Evolutionary conservation across 2,797 vertebrate species (phyloP).

Genomic region (Anniella stebbinsi): DNA sequence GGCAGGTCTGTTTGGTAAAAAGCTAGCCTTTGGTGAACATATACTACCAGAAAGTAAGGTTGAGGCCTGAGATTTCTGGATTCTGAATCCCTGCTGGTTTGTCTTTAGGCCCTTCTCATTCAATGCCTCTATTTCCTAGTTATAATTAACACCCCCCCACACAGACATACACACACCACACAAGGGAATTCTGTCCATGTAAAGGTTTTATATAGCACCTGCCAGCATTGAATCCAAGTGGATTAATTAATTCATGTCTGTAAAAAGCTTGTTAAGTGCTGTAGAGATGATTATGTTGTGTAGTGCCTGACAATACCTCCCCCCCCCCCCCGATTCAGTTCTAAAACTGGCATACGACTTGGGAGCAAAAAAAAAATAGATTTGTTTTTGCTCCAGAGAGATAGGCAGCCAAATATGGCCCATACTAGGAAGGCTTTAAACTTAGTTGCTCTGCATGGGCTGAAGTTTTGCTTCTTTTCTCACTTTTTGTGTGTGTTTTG

Average conservation of each 20-base stretch:
- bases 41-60: background rate
- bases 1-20: background rate
- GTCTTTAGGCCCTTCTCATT: background rate
- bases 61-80: background rate
- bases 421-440: conserved; percentile 14
- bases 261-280: conserved; percentile 32
- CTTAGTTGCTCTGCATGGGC: conserved; percentile 15
- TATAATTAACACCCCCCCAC: background rate
- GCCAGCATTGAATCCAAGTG: conserved; percentile 21
- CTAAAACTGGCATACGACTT: conserved; percentile 17
- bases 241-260: conserved; percentile 45
- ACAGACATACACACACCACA: background rate
- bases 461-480: conserved; percentile 56
- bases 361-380: background rate
- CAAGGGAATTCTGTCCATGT: conserved; percentile 12
- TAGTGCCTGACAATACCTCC: background rate
- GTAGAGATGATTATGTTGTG: conserved; percentile 10
- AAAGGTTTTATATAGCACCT: conserved; percentile 27
- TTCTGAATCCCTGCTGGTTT: background rate
- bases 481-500: conserved; percentile 43
- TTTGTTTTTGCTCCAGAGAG: background rate
- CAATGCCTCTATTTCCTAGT: conserved; percentile 8
- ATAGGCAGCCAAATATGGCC: conserved; percentile 1
- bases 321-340: background rate
- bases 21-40: conserved; percentile 3